These are phyloP conservation scores for Prionchulus punctatus DNA, from an alignment of 2,888 invertebrate species.

Conservation along the genomic window DNA sequence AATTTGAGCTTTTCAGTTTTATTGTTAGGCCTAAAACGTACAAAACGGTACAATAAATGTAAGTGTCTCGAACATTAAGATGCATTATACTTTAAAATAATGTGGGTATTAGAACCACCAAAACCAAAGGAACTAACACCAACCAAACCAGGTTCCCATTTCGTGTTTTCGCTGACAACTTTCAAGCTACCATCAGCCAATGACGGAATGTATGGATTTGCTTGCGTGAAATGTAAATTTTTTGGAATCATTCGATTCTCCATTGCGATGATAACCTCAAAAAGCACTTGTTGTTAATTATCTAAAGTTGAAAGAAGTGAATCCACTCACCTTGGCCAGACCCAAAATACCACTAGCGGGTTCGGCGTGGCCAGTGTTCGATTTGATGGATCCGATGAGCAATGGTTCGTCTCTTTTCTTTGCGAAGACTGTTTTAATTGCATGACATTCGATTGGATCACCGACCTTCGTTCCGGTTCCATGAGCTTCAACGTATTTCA, in stretches of 20 bases:
- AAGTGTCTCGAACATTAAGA: no score
- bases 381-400: constrained; percentile 85
- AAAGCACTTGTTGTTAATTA: not conserved
- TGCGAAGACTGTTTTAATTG: constrained; percentile 79
- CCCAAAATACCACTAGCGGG: constrained; percentile 44
- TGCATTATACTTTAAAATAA: constrained; percentile 27
- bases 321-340: constrained; percentile 23
- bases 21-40: no score
- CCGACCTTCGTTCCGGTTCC: constrained; percentile 85
- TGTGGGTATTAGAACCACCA: constrained; percentile 52
- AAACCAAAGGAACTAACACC: constrained; percentile 94
- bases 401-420: constrained; percentile 54
- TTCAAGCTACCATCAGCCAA: constrained; percentile 68
- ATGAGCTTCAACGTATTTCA: constrained; percentile 87
- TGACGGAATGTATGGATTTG: constrained; percentile 81
- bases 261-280: constrained; percentile 66
- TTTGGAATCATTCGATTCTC: constrained; percentile 70
- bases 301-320: not conserved
- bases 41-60: no score
- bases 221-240: constrained; percentile 69
- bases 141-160: constrained; percentile 76
- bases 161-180: constrained; percentile 63
- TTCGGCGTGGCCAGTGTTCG: constrained; percentile 97
- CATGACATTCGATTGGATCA: constrained; percentile 90
- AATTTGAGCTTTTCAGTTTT: no score